These are phyloP conservation scores for Helicoverpa armigera DNA, from an alignment of 1,140 invertebrate species.

Conservation along the genomic window DNA sequence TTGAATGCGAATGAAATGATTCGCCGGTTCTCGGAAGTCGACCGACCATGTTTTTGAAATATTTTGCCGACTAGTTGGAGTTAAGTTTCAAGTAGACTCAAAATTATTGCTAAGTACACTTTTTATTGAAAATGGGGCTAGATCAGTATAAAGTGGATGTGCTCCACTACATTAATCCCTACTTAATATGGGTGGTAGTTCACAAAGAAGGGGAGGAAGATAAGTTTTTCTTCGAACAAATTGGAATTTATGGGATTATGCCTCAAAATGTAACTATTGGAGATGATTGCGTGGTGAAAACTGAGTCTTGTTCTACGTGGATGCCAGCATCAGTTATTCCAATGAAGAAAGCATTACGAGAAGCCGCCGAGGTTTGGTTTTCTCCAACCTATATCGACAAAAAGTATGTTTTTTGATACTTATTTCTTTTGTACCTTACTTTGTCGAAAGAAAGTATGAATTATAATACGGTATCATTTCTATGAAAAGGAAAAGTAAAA, in stretches of 20 bases:
- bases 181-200: conserved; percentile 77
- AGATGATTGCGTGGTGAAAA: conserved; percentile 53
- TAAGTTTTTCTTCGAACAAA: conserved; percentile 69
- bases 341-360: conserved; percentile 61
- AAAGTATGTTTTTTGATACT: conserved; percentile 59
- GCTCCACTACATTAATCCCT: conserved; percentile 71
- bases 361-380: conserved; percentile 66
- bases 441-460: too few relatives aligned
- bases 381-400: conserved; percentile 66
- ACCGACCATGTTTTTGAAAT: background rate
- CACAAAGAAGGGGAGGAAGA: conserved; percentile 46
- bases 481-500: too few relatives aligned
- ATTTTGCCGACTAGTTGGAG: background rate
- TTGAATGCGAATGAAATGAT: too few relatives aligned
- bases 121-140: conserved; percentile 57
- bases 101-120: background rate
- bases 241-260: conserved; percentile 75
- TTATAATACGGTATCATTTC: too few relatives aligned
- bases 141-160: conserved; percentile 72
- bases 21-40: too few relatives aligned
- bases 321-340: conserved; percentile 55
- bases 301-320: conserved; percentile 62
- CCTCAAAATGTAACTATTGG: conserved; percentile 66
- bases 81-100: background rate
- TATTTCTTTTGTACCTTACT: too few relatives aligned